phyloP scores from a whole-genome alignment of 2,888 invertebrate genomes.

The Abscondita cerata region DNA sequence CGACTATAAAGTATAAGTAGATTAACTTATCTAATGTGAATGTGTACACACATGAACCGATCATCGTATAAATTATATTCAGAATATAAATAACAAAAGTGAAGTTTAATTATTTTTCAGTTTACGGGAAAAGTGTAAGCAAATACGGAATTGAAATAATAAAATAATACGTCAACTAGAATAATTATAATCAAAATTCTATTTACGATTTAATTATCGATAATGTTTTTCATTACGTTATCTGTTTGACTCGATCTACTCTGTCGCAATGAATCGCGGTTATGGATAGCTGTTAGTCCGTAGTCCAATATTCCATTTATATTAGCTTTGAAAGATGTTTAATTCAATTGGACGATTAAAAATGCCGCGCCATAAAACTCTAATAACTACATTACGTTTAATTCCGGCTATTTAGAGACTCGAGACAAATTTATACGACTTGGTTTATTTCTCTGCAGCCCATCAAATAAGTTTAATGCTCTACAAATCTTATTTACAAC shows the following conservation, averaged over 20 bases:
- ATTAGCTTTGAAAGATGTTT: background rate
- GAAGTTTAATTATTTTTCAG: no score
- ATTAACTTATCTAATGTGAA: no score
- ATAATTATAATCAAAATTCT: constrained; percentile 7
- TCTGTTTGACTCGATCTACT: background rate
- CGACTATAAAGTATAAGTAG: no score
- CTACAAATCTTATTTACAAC: constrained; percentile 35
- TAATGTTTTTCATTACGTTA: constrained; percentile 5
- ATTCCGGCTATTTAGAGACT: constrained; percentile 22
- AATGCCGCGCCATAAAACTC: constrained; percentile 13
- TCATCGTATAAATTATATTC: no score
- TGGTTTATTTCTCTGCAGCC: constrained; percentile 19
- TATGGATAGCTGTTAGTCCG: background rate
- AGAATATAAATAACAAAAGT: no score
- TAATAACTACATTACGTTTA: constrained; percentile 23
- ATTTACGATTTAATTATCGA: constrained; percentile 11
- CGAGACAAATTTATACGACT: constrained; percentile 25
- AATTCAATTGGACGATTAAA: constrained; percentile 8
- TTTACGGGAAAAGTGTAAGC: no score
- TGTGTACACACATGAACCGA: no score
- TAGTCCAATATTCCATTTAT: background rate
- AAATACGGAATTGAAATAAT: no score
- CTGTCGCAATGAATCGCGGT: constrained; percentile 5
- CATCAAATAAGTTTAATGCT: constrained; percentile 27
- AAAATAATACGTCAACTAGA: background rate